Percentiles rank a stretch among this genome's conserved stretches.
phyloP scores from a whole-genome alignment of 1,140 invertebrate species.

The Aphelenchoides besseyi region DNA sequence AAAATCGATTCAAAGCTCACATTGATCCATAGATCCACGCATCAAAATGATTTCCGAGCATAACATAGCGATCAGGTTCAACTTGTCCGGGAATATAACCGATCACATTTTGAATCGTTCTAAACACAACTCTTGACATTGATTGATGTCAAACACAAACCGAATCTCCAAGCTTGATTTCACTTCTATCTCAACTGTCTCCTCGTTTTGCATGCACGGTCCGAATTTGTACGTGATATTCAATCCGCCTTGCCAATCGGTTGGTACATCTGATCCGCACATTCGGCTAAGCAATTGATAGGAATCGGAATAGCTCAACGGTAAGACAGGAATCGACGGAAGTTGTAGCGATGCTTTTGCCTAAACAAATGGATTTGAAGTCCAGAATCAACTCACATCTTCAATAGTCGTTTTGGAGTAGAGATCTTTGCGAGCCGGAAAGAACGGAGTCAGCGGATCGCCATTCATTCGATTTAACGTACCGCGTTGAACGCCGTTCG shows the following conservation, averaged over 20 bases:
- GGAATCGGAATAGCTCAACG: slow-evolving; percentile 57
- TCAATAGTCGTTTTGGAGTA: slow-evolving; percentile 44
- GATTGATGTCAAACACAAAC: slow-evolving; percentile 8
- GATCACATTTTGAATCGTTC: slow-evolving; percentile 57
- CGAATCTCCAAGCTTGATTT: slow-evolving; percentile 44
- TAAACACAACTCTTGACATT: slow-evolving; percentile 35
- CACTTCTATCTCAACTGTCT: slow-evolving; percentile 46
- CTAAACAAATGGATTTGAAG: slow-evolving; percentile 25
- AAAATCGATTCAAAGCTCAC: not conserved
- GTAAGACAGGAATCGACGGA: slow-evolving; percentile 58
- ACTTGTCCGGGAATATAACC: slow-evolving; percentile 57
- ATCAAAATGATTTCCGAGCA: slow-evolving; percentile 69
- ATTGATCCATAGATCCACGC: slow-evolving; percentile 65
- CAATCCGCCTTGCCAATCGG: slow-evolving; percentile 59
- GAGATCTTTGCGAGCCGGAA: slow-evolving; percentile 49
- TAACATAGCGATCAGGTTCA: slow-evolving; percentile 67
- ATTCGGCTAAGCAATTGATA: slow-evolving; percentile 47
- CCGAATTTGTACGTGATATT: slow-evolving; percentile 60
- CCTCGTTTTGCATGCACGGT: slow-evolving; percentile 30
- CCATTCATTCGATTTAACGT: slow-evolving; percentile 42
- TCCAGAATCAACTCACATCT: slow-evolving; percentile 13
- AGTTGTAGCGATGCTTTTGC: slow-evolving; percentile 28
- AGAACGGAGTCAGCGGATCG: slow-evolving; percentile 56
- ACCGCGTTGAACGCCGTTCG: slow-evolving; percentile 51
- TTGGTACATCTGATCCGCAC: slow-evolving; percentile 38